These are phyloP conservation scores for Lepeophtheirus salmonis DNA, from an alignment of 1,140 invertebrate genomes.

Conservation along the genomic window DNA sequence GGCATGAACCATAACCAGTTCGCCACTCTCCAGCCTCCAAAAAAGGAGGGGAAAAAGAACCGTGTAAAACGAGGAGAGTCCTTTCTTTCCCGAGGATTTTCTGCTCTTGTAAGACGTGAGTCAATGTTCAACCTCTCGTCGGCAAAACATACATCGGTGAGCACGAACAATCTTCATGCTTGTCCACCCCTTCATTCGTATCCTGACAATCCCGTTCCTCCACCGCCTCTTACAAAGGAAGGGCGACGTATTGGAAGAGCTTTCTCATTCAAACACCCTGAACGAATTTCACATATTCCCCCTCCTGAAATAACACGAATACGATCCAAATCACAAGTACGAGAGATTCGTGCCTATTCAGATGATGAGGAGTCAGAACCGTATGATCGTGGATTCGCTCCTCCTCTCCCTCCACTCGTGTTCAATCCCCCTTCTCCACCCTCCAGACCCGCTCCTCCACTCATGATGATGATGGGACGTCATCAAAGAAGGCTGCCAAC, in stretches of 20 bases:
- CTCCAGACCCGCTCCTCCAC: neutral
- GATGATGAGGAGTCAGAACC: neutral
- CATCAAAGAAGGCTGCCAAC: neutral
- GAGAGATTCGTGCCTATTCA: neutral
- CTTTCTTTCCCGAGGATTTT: slow-evolving; percentile 4
- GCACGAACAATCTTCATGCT: neutral
- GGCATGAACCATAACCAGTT: neutral
- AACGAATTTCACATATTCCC: slow-evolving; percentile 13
- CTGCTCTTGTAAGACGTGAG: neutral
- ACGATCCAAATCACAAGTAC: slow-evolving; percentile 2
- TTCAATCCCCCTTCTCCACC: neutral
- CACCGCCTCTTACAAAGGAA: neutral
- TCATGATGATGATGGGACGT: neutral
- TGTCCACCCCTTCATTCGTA: neutral
- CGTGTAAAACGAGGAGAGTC: slow-evolving; percentile 5
- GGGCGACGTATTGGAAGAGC: neutral
- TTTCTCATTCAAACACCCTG: slow-evolving; percentile 11
- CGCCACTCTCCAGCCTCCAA: neutral
- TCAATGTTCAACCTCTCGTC: neutral
- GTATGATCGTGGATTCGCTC: neutral
- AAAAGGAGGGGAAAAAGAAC: neutral
- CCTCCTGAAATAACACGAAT: slow-evolving; percentile 7
- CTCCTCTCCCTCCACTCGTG: no score
- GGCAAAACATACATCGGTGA: neutral
- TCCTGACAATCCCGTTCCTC: neutral